Evolutionary conservation across 2,797 vertebrate genomes (phyloP).

Genomic region (Varecia variegata): DNA sequence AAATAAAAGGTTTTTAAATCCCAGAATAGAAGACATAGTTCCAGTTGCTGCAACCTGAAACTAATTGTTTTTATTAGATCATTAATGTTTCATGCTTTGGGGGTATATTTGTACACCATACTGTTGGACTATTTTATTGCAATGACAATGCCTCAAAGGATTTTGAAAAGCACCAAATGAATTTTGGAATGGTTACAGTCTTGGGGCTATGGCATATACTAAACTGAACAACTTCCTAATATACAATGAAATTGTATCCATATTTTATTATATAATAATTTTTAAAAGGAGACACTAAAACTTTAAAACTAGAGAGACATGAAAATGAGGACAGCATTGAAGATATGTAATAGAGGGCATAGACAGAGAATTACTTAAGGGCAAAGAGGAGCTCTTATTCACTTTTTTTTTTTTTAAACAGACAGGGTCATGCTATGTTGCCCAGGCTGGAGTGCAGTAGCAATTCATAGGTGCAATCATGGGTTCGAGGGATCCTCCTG

Average conservation of each 20-base stretch:
- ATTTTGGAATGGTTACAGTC: constrained; percentile 36
- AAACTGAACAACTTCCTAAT: neutral
- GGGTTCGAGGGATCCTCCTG: neutral
- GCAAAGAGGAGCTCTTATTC: neutral
- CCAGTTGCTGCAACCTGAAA: constrained; percentile 24
- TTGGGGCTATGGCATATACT: neutral
- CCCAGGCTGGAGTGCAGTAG: neutral
- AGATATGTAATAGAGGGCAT: neutral
- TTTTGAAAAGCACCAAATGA: constrained; percentile 30
- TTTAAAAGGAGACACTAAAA: neutral
- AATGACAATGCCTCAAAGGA: constrained; percentile 13
- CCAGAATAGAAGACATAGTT: constrained; percentile 43
- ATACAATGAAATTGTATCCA: neutral
- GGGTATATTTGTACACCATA: neutral
- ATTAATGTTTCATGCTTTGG: constrained; percentile 52
- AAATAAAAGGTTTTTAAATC: constrained; percentile 39
- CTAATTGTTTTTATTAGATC: constrained; percentile 56
- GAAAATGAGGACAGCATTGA: neutral
- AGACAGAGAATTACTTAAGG: neutral
- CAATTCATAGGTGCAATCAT: neutral
- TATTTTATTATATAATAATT: constrained; percentile 23
- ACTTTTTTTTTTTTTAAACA: neutral
- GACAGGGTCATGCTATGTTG: neutral
- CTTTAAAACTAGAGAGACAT: neutral
- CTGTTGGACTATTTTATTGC: constrained; percentile 7